phyloP scores from a whole-genome alignment of 2,888 invertebrate genomes.

The Barypeithes pellucidus region DNA sequence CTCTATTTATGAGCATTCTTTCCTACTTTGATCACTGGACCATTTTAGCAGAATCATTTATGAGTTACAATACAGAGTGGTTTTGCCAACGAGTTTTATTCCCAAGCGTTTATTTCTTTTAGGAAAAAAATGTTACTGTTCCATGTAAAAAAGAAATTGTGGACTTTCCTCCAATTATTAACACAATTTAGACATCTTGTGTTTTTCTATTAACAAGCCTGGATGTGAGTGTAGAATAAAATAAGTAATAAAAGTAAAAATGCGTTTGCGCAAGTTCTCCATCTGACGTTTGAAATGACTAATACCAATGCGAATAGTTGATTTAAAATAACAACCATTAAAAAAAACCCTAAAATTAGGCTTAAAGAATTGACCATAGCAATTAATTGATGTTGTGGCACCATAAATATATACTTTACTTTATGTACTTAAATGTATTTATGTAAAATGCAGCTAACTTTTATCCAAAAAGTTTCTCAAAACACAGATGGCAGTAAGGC shows the following conservation, averaged over 20 bases:
- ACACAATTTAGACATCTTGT: too few species aligned
- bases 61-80: too few species aligned
- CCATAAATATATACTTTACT: slow-evolving; percentile 10
- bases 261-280: background rate
- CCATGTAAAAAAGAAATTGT: too few species aligned
- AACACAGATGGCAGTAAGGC: slow-evolving; percentile 98
- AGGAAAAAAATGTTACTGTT: background rate
- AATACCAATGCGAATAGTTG: background rate
- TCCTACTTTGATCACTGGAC: too few species aligned
- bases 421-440: background rate
- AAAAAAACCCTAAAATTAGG: background rate
- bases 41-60: too few species aligned
- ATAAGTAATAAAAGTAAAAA: too few species aligned
- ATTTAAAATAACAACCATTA: slow-evolving; percentile 10
- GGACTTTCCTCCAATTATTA: too few species aligned
- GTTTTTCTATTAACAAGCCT: too few species aligned
- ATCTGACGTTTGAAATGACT: background rate
- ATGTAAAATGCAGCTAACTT: background rate
- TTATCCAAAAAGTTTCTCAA: slow-evolving; percentile 95
- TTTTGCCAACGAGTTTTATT: too few species aligned
- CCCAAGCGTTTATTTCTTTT: background rate
- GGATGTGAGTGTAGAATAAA: too few species aligned
- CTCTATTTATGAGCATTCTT: too few species aligned
- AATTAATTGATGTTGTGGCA: slow-evolving; percentile 15
- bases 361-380: slow-evolving; percentile 14